phyloP scores from a whole-genome alignment of 1,140 invertebrate species.

The Ostrea denselamellosa region DNA sequence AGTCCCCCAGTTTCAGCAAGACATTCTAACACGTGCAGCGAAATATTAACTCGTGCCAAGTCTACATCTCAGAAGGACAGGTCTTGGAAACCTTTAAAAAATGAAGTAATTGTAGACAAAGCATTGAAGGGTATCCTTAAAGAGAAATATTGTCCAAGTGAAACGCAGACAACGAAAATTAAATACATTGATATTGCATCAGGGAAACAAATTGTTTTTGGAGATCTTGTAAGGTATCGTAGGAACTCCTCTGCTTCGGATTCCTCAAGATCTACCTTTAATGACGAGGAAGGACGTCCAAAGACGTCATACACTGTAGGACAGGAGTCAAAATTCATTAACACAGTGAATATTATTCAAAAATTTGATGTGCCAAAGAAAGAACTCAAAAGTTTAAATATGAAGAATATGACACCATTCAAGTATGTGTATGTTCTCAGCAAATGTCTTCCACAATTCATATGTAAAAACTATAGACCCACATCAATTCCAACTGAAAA shows the following conservation, averaged over 20 bases:
- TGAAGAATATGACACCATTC: slow-evolving; percentile 19
- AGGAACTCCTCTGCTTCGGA: background rate
- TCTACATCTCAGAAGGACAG: background rate
- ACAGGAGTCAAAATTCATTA: slow-evolving; percentile 27
- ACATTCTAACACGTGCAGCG: background rate
- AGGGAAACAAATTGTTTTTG: background rate
- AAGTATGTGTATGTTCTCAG: slow-evolving; percentile 18
- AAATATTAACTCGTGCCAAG: background rate
- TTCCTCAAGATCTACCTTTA: background rate
- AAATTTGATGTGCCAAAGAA: slow-evolving; percentile 26
- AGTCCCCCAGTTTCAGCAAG: background rate
- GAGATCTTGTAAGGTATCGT: background rate
- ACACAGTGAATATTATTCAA: slow-evolving; percentile 23
- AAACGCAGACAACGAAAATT: background rate
- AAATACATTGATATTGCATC: background rate
- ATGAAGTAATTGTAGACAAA: background rate
- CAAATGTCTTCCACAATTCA: slow-evolving; percentile 7
- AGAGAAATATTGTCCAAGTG: background rate
- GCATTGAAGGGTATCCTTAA: background rate
- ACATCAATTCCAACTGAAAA: background rate
- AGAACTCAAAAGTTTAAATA: background rate
- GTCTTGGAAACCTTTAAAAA: background rate
- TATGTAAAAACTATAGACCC: background rate
- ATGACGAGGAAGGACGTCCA: background rate
- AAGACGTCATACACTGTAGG: background rate